These are phyloP conservation scores for Calameuta filiformis DNA, from an alignment of 2,888 invertebrate genomes.

Conservation along the genomic window DNA sequence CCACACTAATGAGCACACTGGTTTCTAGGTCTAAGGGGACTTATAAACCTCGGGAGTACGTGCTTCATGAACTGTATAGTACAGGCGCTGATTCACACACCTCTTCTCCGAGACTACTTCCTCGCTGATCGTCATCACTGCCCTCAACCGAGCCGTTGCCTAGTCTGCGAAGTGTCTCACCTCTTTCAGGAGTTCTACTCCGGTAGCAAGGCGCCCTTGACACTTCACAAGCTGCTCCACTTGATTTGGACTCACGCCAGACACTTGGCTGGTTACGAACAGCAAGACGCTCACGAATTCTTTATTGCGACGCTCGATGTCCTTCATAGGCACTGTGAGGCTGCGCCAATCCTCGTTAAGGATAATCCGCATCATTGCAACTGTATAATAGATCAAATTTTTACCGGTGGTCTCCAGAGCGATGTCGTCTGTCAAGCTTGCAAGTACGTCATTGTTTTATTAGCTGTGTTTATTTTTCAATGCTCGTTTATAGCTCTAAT, in stretches of 20 bases:
- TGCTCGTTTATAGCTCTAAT: not conserved
- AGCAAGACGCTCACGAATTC: constrained; percentile 99
- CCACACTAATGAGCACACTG: constrained; percentile 11
- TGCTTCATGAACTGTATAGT: constrained; percentile 99
- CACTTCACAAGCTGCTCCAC: constrained; percentile 89
- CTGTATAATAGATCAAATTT: constrained; percentile 97
- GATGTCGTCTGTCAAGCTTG: constrained; percentile 97
- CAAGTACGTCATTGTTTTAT: constrained; percentile 70
- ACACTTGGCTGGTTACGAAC: constrained; percentile 94
- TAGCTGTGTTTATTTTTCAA: not conserved
- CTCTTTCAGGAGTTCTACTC: constrained; percentile 98
- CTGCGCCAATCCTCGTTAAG: constrained; percentile 63
- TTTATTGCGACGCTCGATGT: constrained; percentile 96
- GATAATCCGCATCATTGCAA: constrained; percentile 76
- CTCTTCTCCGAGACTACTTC: constrained; percentile 94
- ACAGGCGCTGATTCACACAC: constrained; percentile 92
- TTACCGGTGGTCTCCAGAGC: constrained; percentile 95
- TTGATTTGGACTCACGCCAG: constrained; percentile 97
- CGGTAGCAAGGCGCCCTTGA: constrained; percentile 87
- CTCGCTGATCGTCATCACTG: constrained; percentile 93
- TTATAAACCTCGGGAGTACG: constrained; percentile 96
- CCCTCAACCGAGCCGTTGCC: constrained; percentile 81
- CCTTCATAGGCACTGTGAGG: constrained; percentile 84
- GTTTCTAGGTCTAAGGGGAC: constrained; percentile 81
- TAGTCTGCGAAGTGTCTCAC: constrained; percentile 95